Conservation (phyloP, 2,113 vertebrate species). For the Ia io region DNA sequence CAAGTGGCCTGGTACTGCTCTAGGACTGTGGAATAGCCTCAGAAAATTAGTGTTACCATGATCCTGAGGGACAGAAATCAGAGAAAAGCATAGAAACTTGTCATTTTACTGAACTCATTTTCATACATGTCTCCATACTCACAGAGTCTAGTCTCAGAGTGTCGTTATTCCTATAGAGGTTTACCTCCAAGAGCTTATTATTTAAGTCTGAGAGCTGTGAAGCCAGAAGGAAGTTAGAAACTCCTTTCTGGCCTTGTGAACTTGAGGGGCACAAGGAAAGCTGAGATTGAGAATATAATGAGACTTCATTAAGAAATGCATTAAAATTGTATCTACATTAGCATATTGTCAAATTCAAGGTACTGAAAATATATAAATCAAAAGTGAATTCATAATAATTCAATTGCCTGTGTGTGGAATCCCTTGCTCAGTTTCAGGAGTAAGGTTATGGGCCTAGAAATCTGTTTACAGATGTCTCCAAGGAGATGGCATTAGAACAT, state of each 20-base stretch:
- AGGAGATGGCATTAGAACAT: conserved; percentile 7
- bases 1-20: not conserved
- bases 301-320: not conserved
- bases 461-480: not conserved
- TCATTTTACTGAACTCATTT: not conserved
- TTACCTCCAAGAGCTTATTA: not conserved
- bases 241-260: not conserved
- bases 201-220: conserved; percentile 5
- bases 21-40: not conserved
- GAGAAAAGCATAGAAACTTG: not conserved
- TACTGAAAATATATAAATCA: conserved; percentile 29
- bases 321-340: not conserved
- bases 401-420: not conserved
- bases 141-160: not conserved
- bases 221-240: not conserved
- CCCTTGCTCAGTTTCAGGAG: conserved; percentile 2
- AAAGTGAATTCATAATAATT: conserved; percentile 17
- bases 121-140: not conserved
- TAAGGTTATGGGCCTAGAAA: conserved; percentile 18
- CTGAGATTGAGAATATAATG: not conserved
- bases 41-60: not conserved
- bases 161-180: not conserved
- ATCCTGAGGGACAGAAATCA: conserved; percentile 7
- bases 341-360: not conserved
- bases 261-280: not conserved